A percentile compares a stretch with the other conserved stretches of the same genome.
Evolutionary conservation across 1,140 invertebrate species (phyloP).

Genomic region (Tetramorium simillimum): DNA sequence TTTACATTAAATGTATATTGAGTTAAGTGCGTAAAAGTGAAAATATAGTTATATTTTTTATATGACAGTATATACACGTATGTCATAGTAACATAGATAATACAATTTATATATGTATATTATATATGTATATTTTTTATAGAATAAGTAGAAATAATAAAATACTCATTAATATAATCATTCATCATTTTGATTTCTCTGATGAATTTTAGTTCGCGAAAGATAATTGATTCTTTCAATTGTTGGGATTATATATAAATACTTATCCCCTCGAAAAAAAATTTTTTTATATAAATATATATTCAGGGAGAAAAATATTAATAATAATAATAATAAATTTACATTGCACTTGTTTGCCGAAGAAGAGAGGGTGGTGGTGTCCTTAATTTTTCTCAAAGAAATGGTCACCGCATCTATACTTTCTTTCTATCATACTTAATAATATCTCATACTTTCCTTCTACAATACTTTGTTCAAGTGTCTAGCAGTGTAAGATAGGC

Average conservation of each 20-base stretch:
- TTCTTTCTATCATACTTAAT: too few relatives aligned
- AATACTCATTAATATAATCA: not conserved
- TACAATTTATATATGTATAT: not conserved
- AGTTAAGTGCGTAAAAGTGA: not conserved
- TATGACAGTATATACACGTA: not conserved
- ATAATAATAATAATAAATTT: too few relatives aligned
- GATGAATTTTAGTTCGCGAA: not conserved
- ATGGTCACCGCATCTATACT: too few relatives aligned
- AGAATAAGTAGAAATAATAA: slow-evolving; percentile 33
- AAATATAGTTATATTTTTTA: slow-evolving; percentile 30
- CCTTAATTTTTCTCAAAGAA: too few relatives aligned
- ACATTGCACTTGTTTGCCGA: too few relatives aligned
- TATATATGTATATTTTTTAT: slow-evolving; percentile 3
- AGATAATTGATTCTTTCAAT: not conserved
- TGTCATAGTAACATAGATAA: not conserved
- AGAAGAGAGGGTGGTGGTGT: too few relatives aligned
- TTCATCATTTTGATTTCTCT: not conserved
- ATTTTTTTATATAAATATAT: too few relatives aligned
- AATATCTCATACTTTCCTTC: too few relatives aligned
- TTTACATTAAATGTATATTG: not conserved
- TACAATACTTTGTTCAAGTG: too few relatives aligned
- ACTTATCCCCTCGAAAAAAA: not conserved
- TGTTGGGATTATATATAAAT: not conserved
- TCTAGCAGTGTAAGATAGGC: too few relatives aligned
- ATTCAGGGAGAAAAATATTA: too few relatives aligned